These are phyloP conservation scores for Chloroceryle inda DNA, from an alignment of 2,797 vertebrate genomes.

Conservation along the genomic window DNA sequence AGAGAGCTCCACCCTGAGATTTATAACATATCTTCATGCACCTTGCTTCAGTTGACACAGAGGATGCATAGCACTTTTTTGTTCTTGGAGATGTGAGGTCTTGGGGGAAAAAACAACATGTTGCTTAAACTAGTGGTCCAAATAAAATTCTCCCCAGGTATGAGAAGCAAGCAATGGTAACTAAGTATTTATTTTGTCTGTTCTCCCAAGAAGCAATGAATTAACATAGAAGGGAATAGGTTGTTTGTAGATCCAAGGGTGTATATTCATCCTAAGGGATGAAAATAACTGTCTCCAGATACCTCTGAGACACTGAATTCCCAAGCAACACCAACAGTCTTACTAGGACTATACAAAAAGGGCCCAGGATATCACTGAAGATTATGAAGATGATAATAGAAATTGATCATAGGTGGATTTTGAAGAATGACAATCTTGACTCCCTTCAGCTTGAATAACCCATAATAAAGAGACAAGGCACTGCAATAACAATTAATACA, in stretches of 20 bases:
- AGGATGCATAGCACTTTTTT: neutral
- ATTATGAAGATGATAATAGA: neutral
- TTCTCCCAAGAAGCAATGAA: neutral
- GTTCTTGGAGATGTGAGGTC: neutral
- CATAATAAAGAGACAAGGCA: neutral
- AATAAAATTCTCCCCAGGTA: neutral
- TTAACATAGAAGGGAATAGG: rapidly evolving
- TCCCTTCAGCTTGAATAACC: neutral
- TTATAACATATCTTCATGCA: rapidly evolving
- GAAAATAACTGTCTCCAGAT: neutral
- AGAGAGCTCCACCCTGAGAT: neutral
- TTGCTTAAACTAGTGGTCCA: neutral
- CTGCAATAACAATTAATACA: neutral
- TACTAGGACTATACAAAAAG: neutral
- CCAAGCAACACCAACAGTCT: neutral
- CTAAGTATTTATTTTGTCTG: neutral
- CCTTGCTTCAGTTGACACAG: neutral
- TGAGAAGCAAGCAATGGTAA: neutral
- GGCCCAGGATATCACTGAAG: neutral
- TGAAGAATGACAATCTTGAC: neutral
- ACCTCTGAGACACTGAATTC: neutral
- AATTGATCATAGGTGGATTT: neutral
- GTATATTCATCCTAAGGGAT: neutral
- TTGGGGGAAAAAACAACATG: rapidly evolving
- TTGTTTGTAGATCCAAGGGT: neutral